phyloP scores from a whole-genome alignment of 2,797 vertebrate species.

The Enteromius trimaculatus region DNA sequence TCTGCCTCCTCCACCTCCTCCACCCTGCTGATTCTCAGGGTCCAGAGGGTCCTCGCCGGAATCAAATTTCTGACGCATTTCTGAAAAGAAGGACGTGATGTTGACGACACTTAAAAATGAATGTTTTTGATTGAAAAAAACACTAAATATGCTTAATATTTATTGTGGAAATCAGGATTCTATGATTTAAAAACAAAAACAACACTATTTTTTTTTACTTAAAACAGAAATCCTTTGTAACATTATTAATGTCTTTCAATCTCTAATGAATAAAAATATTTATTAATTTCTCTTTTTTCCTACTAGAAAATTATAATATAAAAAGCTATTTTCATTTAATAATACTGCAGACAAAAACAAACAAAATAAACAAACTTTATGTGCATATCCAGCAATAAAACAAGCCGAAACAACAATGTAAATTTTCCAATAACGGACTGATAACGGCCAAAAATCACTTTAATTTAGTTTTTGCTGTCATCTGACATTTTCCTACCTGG shows the following conservation, averaged over 20 bases:
- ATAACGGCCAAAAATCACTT: neutral
- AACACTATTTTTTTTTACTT: neutral
- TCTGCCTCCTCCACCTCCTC: conserved; percentile 75
- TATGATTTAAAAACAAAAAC: neutral
- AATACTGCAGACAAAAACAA: neutral
- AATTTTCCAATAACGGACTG: neutral
- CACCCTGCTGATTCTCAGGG: conserved; percentile 84
- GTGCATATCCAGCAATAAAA: neutral
- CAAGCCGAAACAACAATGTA: neutral
- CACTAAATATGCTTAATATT: no score
- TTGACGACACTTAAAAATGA: no score
- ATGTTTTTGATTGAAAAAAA: no score
- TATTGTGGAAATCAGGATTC: neutral
- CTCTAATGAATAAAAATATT: neutral
- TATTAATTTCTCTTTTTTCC: no score
- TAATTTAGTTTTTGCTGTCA: neutral
- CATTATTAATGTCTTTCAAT: neutral
- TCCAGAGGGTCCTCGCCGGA: conserved; percentile 85
- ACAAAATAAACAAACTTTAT: neutral
- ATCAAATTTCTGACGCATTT: conserved; percentile 88
- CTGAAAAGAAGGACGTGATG: conserved; percentile 63
- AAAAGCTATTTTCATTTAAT: neutral
- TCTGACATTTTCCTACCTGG: conserved; percentile 73
- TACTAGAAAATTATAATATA: neutral
- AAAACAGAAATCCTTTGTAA: neutral